Base-by-base conservation (phyloP, 2,113 vertebrate genomes). In the Phalacrocorax aristotelis region DNA sequence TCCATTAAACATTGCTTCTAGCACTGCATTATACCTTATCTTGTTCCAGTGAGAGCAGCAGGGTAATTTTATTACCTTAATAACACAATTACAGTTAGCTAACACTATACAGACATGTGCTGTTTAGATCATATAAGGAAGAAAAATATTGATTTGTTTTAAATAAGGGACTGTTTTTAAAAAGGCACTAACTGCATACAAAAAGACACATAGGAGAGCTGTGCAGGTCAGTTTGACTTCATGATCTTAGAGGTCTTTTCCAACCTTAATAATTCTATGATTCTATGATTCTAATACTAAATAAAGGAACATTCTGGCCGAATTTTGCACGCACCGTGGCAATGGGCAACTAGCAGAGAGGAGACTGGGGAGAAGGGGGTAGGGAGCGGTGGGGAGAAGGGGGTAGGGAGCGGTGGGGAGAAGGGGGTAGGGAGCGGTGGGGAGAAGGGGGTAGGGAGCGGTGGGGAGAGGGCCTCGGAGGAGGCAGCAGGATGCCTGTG, bases 381-480 rank as follows among this genome's bases (percentile, higher is more conserved):
- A 36, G 9, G 48, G 38, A 62, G 8, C 32, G 0, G 0, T 14
- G 7, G 22, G 49, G 16, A 65, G 30, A 61, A 15, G 22, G 25
- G 16, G 16, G 11, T 15, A 36, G 9, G 48, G 38, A 62, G 8
- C 32, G 0, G 0, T 14, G 7, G 22, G 49, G 16, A 65, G 30
- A 61, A n/a, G 40, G 9, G 4, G 17, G 11, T 15, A 36, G 9
- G 48, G 38, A 62, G 8, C 32, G 0, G 0, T 14, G 7, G 22
- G 49, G 16, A 65, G 30, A 61, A 15, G 22, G 25, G 16, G 16
- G 11, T 15, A 36, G 9, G 48, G 38, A 62, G 8, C 32, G 0
- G 0, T 14, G 7, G 22, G 49, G 16, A 65, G 30, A 61, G 18
- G 22, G 25, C 11, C 64, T 90, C 3, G 6, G 36, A 77, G 75